phyloP scores from a whole-genome alignment of 2,797 vertebrate species.

The Gallinago nigripennis region DNA sequence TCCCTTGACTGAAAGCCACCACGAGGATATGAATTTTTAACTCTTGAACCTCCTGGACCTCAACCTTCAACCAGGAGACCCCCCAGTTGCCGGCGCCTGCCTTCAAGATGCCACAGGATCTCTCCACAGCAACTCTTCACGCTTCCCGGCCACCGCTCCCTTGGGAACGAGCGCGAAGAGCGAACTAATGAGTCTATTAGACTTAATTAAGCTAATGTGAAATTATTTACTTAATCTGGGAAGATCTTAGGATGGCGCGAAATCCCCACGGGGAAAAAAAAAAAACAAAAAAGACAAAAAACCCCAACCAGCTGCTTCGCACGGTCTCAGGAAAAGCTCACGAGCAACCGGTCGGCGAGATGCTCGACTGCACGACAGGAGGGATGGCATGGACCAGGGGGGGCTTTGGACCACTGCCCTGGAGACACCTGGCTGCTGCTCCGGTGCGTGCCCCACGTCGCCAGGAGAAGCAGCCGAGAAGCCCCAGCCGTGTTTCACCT shows the following conservation, averaged over 20 bases:
- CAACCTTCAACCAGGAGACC: background rate
- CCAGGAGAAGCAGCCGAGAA: background rate
- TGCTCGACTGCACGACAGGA: accelerated
- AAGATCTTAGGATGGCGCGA: conserved; percentile 56
- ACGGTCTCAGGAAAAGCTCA: accelerated
- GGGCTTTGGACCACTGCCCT: too few species aligned
- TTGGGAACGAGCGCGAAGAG: conserved; percentile 29
- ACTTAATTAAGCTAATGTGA: conserved; percentile 74
- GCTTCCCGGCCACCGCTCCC: conserved; percentile 54
- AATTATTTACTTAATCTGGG: conserved; percentile 75
- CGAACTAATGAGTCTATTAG: conserved; percentile 77
- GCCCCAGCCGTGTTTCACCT: accelerated
- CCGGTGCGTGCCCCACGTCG: accelerated
- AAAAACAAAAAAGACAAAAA: too few species aligned
- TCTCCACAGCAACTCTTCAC: conserved; percentile 36
- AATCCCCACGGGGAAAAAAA: conserved; percentile 6
- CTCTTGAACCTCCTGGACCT: background rate
- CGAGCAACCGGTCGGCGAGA: background rate
- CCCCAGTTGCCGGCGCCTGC: background rate
- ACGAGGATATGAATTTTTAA: accelerated
- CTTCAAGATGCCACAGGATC: conserved; percentile 26
- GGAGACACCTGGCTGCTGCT: background rate
- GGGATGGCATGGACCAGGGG: accelerated
- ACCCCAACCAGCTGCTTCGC: background rate
- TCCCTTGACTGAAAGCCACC: accelerated